Conservation (phyloP, 2,113 vertebrate species). For the Scalopus aquaticus region DNA sequence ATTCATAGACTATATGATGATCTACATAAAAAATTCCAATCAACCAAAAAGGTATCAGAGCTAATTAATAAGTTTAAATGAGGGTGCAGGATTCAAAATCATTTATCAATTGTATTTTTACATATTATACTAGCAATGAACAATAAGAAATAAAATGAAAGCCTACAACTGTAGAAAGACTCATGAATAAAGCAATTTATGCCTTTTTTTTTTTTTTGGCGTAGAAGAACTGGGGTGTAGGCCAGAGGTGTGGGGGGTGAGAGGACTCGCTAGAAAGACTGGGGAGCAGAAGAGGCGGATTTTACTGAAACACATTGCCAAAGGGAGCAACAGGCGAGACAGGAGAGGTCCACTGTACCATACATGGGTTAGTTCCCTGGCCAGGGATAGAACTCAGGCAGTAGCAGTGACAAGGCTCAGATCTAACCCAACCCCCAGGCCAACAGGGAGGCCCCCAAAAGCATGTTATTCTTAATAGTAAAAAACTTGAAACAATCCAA, state of each 20-base stretch:
- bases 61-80: background rate
- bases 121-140: background rate
- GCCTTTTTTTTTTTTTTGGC: no score
- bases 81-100: background rate
- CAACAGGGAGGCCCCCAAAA: background rate
- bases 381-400: no score
- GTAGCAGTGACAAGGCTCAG: no score
- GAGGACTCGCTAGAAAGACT: no score
- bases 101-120: background rate
- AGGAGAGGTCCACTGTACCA: no score
- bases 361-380: no score
- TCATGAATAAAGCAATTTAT: background rate
- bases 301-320: no score
- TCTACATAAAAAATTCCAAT: conserved; percentile 19
- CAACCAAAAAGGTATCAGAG: background rate
- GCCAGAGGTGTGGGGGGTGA: no score
- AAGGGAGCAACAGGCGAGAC: no score
- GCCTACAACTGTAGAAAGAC: background rate
- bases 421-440: no score
- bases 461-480: background rate
- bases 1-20: background rate
- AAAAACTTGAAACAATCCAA: conserved; percentile 30
- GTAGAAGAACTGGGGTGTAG: no score
- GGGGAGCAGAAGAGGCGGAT: no score
- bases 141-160: conserved; percentile 32